These are phyloP conservation scores for Hypothenemus hampei DNA, from an alignment of 1,140 invertebrate genomes.

Conservation along the genomic window DNA sequence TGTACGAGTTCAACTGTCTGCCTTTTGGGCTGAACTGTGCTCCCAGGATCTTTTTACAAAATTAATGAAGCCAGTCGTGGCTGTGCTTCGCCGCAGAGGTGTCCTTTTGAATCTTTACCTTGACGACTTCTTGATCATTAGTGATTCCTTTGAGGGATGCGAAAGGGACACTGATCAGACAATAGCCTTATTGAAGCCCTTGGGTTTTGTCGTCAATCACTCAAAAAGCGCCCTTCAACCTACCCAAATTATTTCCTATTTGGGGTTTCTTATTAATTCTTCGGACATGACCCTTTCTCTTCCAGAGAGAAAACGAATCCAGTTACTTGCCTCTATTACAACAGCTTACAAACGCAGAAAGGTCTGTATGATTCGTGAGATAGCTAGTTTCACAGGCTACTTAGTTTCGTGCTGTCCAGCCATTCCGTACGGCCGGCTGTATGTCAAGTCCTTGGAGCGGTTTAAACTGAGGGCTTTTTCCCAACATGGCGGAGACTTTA, in stretches of 20 bases:
- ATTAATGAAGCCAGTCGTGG: constrained; percentile 10
- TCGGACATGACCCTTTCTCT: too few relatives aligned
- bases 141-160: not conserved
- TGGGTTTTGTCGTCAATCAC: not conserved
- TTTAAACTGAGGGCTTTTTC: constrained; percentile 19
- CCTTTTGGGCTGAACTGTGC: constrained; percentile 16
- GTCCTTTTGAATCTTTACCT: not conserved
- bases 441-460: constrained; percentile 27
- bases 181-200: not conserved
- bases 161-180: not conserved
- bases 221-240: not conserved
- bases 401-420: not conserved
- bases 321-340: too few relatives aligned
- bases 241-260: not conserved
- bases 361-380: too few relatives aligned
- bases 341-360: too few relatives aligned
- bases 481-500: not conserved
- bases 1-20: constrained; percentile 14
- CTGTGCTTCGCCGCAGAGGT: not conserved
- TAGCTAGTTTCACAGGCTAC: too few relatives aligned
- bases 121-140: not conserved
- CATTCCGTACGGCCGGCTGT: constrained; percentile 23
- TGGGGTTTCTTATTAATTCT: not conserved
- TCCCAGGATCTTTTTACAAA: too few relatives aligned
- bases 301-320: too few relatives aligned